Conservation (phyloP, 2,888 invertebrate species). For the Acrobasis consociella region DNA sequence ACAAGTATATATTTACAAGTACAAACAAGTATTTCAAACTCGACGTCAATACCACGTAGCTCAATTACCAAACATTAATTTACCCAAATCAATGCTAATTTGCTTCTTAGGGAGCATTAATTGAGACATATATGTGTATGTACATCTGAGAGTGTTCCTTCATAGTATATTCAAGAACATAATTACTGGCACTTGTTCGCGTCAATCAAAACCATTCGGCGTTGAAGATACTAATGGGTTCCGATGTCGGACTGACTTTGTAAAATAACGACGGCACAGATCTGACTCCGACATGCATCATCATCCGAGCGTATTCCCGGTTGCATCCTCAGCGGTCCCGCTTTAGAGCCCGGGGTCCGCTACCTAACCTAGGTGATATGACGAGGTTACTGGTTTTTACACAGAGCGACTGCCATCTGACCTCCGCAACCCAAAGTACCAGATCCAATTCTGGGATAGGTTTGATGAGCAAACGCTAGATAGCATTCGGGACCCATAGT, state of each 20-base stretch:
- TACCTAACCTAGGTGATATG: no score
- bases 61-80: slow-evolving; percentile 22
- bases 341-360: no score
- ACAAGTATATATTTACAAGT: no score
- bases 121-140: neutral
- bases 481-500: no score
- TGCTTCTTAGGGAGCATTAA: slow-evolving; percentile 9
- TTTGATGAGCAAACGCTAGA: no score
- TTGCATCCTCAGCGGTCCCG: no score
- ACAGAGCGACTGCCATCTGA: no score
- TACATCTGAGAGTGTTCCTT: slow-evolving; percentile 30
- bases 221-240: slow-evolving; percentile 48
- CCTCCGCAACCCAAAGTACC: no score
- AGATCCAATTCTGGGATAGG: no score
- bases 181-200: slow-evolving; percentile 61
- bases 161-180: slow-evolving; percentile 56
- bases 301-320: no score
- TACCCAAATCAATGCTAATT: slow-evolving; percentile 21
- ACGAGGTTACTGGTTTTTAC: no score
- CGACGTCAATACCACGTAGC: slow-evolving; percentile 13
- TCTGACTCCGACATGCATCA: neutral
- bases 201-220: slow-evolving; percentile 54
- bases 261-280: neutral
- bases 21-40: neutral
- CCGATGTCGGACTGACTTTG: slow-evolving; percentile 32